A percentile compares a stretch with the other conserved stretches of the same genome.
Conservation (phyloP, 2,797 vertebrate species). For the Falco columbarius region DNA sequence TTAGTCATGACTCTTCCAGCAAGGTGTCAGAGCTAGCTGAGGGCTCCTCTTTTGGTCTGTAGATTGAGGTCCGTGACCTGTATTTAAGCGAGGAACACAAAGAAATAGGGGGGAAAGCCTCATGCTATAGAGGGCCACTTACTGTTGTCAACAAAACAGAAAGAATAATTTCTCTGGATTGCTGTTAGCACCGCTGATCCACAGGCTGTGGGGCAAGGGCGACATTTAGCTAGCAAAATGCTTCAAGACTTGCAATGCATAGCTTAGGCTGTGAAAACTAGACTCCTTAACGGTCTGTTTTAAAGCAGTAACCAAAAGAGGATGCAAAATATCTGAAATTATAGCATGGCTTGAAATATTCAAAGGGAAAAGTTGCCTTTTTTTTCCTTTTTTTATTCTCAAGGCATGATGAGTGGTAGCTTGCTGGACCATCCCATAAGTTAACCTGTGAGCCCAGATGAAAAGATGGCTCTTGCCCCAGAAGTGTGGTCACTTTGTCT, state of each 20-base stretch:
- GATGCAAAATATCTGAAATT: background rate
- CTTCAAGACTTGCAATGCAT: background rate
- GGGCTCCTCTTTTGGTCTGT: background rate
- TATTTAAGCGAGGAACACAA: background rate
- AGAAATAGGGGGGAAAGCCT: background rate
- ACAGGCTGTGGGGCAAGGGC: background rate
- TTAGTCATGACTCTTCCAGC: background rate
- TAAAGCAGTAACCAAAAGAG: background rate
- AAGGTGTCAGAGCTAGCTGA: background rate
- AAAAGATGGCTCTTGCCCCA: background rate
- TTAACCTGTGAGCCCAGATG: background rate
- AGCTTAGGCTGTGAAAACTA: background rate
- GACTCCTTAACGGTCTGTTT: background rate
- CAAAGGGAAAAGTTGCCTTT: background rate
- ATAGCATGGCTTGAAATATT: background rate
- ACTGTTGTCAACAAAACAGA: background rate
- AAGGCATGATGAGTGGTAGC: background rate
- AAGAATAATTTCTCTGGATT: conserved; percentile 29
- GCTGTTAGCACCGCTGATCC: conserved; percentile 13
- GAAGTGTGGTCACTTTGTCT: background rate
- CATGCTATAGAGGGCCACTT: background rate
- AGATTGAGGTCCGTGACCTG: background rate
- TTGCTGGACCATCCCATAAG: background rate
- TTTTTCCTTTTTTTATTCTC: background rate
- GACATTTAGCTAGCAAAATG: background rate